Base-by-base conservation (phyloP, 2,113 vertebrate genomes). In the Nothobranchius furzeri region DNA sequence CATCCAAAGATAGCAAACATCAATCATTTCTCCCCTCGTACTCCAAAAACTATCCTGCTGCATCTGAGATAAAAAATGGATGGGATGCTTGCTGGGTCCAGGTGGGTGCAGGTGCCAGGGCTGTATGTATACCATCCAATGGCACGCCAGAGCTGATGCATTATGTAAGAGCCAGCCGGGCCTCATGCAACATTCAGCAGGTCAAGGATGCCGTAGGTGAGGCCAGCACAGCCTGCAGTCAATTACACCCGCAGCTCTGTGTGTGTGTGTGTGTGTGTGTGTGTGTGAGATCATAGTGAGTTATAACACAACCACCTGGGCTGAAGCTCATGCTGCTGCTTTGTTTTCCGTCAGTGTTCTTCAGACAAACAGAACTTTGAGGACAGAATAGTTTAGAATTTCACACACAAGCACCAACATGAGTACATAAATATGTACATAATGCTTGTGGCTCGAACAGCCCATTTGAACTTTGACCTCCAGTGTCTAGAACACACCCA, bases 31-130 rank as follows among this genome's bases (percentile, higher is more conserved):
- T 51, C 77, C 79, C 82, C 86, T 30, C 4, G 30, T 3, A 30
- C 82, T 81, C 54, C 74, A 67, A 68, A 35, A 70, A 64, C 30
- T 24, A 13, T 67, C 75, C 76, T 71, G 17, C 45, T 35, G 76
- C 60, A 78, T 53, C 69, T 54, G 84, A 85, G 93, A 95, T 95
- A 91, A 94, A 95, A 95, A 93, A 94, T 93, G 90, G 90, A 94
- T 92, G 79, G 79, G 86, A 78, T 79, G 50, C 52, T 76, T 73
- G 88, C 90, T 7, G 91, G 94, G 94, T 75, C 83, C 87, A 88
- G 90, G 90, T 82, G 79, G 89, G 89, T 82, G 86, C 83, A 88
- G 92, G 90, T 91, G 94, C 85, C 89, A 90, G 80, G 89, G 92
- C 87, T 90, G 71, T 67, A 70, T 83, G 81, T 75, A 68, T 81